Percentiles rank a stretch among this genome's conserved stretches.
Conservation (phyloP, 2,113 vertebrate genomes). For the Ictalurus punctatus region DNA sequence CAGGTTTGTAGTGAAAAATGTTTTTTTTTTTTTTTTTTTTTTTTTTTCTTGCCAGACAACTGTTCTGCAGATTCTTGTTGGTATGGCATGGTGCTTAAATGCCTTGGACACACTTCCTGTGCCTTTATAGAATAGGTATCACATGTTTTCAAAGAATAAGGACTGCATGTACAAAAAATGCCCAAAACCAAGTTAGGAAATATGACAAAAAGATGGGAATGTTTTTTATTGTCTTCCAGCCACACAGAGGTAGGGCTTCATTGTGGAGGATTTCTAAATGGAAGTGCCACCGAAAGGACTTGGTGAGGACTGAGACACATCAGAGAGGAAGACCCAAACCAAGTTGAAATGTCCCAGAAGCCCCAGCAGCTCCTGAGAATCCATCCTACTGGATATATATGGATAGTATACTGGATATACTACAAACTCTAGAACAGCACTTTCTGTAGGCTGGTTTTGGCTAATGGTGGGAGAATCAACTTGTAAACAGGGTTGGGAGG, state of each 20-base stretch:
- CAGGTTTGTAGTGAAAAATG: background rate
- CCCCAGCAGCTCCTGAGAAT: constrained; percentile 27
- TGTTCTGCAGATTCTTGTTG: background rate
- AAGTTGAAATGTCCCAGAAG: constrained; percentile 15
- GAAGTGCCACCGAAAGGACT: background rate
- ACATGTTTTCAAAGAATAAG: background rate
- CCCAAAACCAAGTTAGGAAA: background rate
- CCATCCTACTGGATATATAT: background rate
- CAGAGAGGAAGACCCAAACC: background rate
- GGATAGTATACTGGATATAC: background rate
- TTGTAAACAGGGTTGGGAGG: background rate
- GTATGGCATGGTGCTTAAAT: background rate
- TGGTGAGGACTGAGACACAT: background rate
- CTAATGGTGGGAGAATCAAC: background rate
- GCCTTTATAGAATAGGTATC: background rate
- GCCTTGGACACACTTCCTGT: background rate
- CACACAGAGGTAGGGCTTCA: constrained; percentile 10
- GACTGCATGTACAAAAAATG: background rate
- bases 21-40: background rate
- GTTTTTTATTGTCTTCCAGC: constrained; percentile 5
- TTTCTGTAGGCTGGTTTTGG: background rate
- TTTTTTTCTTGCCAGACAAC: background rate
- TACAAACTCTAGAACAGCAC: background rate
- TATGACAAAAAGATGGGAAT: background rate
- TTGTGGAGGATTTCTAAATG: background rate